Conservation (phyloP, 2,888 invertebrate species). For the Megastigmus dorsalis region DNA sequence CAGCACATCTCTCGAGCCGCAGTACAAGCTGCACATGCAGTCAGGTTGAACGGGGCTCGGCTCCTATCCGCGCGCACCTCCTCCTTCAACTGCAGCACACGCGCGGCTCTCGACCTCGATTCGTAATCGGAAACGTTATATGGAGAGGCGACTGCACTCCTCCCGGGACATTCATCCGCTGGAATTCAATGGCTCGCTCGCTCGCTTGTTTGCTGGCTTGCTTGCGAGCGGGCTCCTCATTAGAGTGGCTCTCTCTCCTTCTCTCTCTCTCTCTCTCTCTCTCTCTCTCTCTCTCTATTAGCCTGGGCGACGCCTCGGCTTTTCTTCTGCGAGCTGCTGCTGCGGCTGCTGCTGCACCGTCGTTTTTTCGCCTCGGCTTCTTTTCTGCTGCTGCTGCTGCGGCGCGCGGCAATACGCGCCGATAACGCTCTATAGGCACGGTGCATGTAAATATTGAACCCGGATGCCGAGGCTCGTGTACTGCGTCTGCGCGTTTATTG, state of each 20-base stretch:
- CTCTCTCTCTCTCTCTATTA: constrained; percentile 6
- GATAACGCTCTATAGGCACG: too few relatives aligned
- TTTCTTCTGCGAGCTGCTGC: too few relatives aligned
- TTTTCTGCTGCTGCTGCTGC: too few relatives aligned
- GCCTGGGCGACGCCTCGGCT: neutral
- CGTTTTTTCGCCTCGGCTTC: neutral
- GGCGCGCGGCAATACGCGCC: too few relatives aligned
- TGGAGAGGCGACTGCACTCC: neutral
- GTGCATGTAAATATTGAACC: constrained; percentile 10
- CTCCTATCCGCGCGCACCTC: too few relatives aligned
- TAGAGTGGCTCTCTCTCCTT: neutral
- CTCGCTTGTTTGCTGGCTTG: too few relatives aligned
- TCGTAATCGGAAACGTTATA: constrained; percentile 26
- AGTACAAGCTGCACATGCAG: neutral
- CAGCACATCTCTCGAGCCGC: too few relatives aligned
- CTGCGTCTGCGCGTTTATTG: too few relatives aligned
- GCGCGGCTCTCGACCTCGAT: constrained; percentile 24
- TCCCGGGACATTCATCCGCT: constrained; percentile 8
- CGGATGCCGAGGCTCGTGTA: constrained; percentile 1
- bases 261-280: neutral
- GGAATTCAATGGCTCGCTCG: constrained; percentile 34
- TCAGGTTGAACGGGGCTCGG: neutral
- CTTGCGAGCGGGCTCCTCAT: neutral
- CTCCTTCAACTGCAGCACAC: too few relatives aligned
- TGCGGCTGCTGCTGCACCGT: neutral